phyloP scores from a whole-genome alignment of 2,797 vertebrate species.

The Galagoides demidoff region DNA sequence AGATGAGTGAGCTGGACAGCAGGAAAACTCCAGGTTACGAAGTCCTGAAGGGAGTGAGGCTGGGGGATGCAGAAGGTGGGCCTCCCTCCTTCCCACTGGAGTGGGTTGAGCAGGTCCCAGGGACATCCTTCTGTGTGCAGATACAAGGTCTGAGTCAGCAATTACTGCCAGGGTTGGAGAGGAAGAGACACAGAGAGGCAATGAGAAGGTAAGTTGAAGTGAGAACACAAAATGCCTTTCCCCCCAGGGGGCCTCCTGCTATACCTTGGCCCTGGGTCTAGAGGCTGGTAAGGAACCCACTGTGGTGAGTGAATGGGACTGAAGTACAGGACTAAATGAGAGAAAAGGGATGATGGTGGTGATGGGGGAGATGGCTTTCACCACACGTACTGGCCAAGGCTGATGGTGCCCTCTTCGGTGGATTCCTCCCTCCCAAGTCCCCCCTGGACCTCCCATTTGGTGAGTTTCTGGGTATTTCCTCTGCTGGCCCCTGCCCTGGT shows the following conservation, averaged over 20 bases:
- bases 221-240: background rate
- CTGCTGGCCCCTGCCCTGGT: background rate
- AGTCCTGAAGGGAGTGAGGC: background rate
- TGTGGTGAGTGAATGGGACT: fast-evolving
- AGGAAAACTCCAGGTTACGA: background rate
- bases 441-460: background rate
- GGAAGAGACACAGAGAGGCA: background rate
- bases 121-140: background rate
- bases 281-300: background rate
- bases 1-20: background rate
- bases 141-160: background rate
- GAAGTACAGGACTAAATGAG: too few species aligned
- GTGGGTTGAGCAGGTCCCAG: background rate
- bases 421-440: background rate
- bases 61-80: background rate
- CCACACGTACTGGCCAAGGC: background rate
- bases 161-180: fast-evolving
- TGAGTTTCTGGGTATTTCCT: background rate
- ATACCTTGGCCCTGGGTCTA: fast-evolving
- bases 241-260: background rate
- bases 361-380: background rate
- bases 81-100: background rate
- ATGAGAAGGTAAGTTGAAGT: background rate
- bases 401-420: background rate
- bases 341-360: fast-evolving